A percentile compares a stretch with the other conserved stretches of the same genome.
Evolutionary conservation across 2,113 vertebrate genomes (phyloP).

Genomic region (Gracilinanus agilis): DNA sequence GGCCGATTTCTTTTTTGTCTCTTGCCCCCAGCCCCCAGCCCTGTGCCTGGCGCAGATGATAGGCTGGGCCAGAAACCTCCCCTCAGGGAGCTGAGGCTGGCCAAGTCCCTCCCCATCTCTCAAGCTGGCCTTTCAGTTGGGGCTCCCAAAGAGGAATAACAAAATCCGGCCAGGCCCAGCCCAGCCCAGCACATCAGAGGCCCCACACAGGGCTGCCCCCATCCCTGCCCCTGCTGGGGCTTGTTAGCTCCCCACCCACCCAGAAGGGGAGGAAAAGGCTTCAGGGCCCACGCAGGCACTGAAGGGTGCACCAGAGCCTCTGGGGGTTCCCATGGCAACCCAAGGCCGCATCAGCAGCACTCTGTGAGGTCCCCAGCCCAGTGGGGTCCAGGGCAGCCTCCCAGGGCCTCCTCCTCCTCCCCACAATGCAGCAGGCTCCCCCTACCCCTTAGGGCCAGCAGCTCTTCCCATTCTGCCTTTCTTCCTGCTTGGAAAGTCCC

Average conservation of each 20-base stretch:
- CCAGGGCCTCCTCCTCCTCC: not conserved
- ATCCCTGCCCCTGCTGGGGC: not conserved
- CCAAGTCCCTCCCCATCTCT: not conserved
- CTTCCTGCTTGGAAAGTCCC: not conserved
- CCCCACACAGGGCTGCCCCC: not conserved
- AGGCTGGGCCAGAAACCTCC: not conserved
- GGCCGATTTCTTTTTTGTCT: not conserved
- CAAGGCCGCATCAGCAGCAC: not conserved
- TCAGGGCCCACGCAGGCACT: not conserved
- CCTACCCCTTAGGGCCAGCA: not conserved
- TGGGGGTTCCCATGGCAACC: not conserved
- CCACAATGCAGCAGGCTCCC: not conserved
- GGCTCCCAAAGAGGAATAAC: not conserved
- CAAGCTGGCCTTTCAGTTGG: not conserved
- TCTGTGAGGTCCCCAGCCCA: not conserved
- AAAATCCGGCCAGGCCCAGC: not conserved
- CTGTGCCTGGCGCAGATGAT: not conserved
- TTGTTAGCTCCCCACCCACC: not conserved
- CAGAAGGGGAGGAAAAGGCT: not conserved
- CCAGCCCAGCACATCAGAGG: no score
- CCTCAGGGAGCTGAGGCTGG: not conserved
- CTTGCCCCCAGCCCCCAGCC: not conserved
- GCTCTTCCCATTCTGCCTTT: not conserved
- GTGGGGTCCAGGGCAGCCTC: not conserved
- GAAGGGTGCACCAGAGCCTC: not conserved